Evolutionary conservation across 2,797 vertebrate species (phyloP), one percentile per base, ranked within the genome.

Genomic region (Xenops minutus): DNA sequence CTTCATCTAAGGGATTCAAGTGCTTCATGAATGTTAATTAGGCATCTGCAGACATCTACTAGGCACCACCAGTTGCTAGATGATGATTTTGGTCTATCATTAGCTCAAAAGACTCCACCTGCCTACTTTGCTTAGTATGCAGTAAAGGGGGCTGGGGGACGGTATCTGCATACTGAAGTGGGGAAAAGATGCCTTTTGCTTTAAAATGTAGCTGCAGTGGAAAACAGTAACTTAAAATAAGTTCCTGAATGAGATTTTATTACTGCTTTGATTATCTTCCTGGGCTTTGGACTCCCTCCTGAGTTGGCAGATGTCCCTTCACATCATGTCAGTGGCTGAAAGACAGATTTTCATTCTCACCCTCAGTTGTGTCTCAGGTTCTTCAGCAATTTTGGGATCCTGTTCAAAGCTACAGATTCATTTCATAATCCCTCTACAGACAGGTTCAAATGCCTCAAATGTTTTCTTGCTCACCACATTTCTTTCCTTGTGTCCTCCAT

Each of bases 1-100:
- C 48, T 94, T 91, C 55, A 61, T 95, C 69, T 84, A 67, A 90
- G 44, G 41, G 34, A 85, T 90, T 94, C 66, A 73, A 92, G 62
- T 62, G 36, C 66, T 88, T 92, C 78, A 89, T 88, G 89, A 94
- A 95, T 82, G 69, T 74, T 95, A 93, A 92, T 95, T 93, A 96
- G 59, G 73, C 94, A 95, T 96, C 88, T 97, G 89, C 85, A 90
- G 73, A 39, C 82, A 81, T 91, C 87, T 84, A 67, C 72, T 84
- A 88, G 59, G 83, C 73, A 86, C 55, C 63, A 94, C 89, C 44
- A 88, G 88, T 94, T 93, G 88, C 85, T 79, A 76, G 69, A 88
- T 79, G 76, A 88, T 86, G 34, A 78, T 92, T 93, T 94, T 81
- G 48, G 34, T 83, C 67, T 96, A 52, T 89, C 84, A 73, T 95